Evolutionary conservation across 2,113 vertebrate genomes (phyloP).

Genomic region (Grammomys surdaster): DNA sequence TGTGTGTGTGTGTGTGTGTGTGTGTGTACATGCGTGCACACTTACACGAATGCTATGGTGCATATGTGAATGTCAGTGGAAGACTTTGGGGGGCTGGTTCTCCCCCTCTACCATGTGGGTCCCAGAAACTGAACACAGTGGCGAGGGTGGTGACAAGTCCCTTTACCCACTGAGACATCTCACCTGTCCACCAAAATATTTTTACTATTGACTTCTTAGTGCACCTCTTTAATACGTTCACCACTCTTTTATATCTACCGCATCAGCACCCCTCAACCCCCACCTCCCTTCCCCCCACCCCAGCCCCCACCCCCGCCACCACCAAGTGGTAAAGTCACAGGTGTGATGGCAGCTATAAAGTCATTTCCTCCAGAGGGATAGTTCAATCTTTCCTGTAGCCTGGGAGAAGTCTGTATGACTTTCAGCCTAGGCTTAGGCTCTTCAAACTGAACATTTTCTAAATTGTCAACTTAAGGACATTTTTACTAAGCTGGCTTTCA

Average conservation of each 20-base stretch:
- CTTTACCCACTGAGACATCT: neutral
- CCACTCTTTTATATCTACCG: neutral
- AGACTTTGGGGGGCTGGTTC: neutral
- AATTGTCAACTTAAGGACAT: constrained; percentile 10
- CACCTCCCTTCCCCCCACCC: too few relatives aligned
- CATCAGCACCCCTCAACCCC: too few relatives aligned
- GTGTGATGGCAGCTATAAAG: neutral
- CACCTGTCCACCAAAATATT: neutral
- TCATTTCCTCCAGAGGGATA: neutral
- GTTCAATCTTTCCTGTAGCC: neutral
- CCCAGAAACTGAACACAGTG: neutral
- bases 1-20: neutral
- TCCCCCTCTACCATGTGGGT: neutral
- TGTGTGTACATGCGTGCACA: fast-evolving
- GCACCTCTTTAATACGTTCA: neutral
- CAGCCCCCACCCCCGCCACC: too few relatives aligned
- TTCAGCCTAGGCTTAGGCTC: constrained; percentile 13
- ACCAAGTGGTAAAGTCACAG: neutral
- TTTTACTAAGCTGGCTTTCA: constrained; percentile 27
- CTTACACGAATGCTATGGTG: neutral
- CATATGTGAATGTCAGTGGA: neutral
- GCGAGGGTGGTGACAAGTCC: neutral
- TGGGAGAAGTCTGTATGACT: neutral
- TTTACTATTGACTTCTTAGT: neutral
- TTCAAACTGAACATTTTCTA: neutral